Conservation (phyloP, 1,140 invertebrate species). For the Myzus persicae region DNA sequence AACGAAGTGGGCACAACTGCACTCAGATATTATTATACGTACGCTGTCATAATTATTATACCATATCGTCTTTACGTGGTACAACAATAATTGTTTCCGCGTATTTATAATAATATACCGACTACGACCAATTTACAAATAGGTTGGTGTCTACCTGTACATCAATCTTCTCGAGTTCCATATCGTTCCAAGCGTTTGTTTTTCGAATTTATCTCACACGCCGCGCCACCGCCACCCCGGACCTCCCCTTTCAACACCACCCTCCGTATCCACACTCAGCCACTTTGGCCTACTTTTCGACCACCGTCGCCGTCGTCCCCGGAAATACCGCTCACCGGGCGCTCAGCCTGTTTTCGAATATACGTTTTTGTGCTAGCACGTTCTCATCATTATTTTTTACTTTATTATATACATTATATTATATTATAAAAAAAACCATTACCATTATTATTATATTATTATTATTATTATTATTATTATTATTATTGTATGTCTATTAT, state of each 20-base stretch:
- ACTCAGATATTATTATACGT: too few species aligned
- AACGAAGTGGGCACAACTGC: background rate
- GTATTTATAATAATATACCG: background rate
- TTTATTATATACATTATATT: background rate
- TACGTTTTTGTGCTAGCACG: constrained; percentile 8
- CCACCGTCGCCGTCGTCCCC: background rate
- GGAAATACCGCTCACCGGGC: background rate
- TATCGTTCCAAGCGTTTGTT: background rate
- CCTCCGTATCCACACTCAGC: background rate
- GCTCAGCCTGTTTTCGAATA: background rate
- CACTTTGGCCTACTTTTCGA: constrained; percentile 5
- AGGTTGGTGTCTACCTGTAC: background rate
- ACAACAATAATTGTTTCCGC: background rate
- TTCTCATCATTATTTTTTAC: constrained; percentile 13
- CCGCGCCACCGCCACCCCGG: too few species aligned
- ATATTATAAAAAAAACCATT: background rate
- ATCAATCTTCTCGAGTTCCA: background rate
- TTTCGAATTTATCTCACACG: background rate
- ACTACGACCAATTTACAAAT: background rate
- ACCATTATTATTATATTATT: constrained; percentile 8
- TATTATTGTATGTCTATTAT: constrained; percentile 16
- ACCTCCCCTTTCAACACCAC: background rate
- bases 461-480: constrained; percentile 9
- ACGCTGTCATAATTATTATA: background rate
- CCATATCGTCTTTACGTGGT: background rate